phyloP scores from a whole-genome alignment of 2,113 vertebrate genomes.

The Thermophis baileyi region DNA sequence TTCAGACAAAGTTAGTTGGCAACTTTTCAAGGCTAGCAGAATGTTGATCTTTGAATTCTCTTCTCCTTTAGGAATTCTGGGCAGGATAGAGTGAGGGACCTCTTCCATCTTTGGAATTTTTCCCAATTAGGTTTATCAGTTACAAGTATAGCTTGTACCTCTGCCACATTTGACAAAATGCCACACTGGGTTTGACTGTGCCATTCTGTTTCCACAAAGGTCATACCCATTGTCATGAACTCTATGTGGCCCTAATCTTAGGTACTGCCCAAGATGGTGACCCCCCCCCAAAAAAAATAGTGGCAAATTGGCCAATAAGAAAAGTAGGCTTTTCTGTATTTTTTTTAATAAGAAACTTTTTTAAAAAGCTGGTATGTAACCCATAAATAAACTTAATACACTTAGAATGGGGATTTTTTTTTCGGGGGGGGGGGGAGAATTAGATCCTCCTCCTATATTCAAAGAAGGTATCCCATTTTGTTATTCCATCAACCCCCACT shows the following conservation, averaged over 20 bases:
- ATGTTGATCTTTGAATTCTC: neutral
- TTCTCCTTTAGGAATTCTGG: neutral
- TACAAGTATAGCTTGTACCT: neutral
- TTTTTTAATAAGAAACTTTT: neutral
- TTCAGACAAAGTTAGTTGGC: neutral
- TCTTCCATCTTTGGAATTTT: neutral
- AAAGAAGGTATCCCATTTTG: neutral
- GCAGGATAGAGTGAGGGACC: neutral
- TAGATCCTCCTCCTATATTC: neutral
- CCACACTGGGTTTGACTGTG: neutral
- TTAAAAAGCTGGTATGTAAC: neutral
- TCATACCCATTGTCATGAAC: neutral
- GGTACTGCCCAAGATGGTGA: neutral
- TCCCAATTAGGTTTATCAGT: neutral
- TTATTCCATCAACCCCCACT: neutral
- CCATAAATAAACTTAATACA: neutral
- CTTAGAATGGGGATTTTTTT: neutral
- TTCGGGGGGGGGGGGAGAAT: neutral
- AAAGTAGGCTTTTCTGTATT: neutral
- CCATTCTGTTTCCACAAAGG: neutral
- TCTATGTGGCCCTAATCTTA: neutral
- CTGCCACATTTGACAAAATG: neutral
- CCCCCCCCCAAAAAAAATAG: fast-evolving
- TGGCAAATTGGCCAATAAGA: neutral
- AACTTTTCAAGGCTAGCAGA: neutral